Conservation (phyloP, 2,113 vertebrate species). For the Xenopus laevis region DNA sequence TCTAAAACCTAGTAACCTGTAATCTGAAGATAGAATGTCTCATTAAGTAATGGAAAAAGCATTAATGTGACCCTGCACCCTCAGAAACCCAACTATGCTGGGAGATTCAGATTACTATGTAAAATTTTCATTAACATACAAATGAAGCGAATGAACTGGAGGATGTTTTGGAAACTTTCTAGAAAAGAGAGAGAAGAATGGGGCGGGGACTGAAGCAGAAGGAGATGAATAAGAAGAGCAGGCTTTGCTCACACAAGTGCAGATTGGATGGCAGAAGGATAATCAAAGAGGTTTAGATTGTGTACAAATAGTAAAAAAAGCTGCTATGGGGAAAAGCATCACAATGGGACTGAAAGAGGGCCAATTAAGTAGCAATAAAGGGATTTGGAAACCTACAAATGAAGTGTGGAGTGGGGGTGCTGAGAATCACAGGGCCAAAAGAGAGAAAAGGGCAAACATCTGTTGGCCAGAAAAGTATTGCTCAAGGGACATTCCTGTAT, state of each 20-base stretch:
- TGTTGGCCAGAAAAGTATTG: not conserved
- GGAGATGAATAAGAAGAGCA: constrained; percentile 5
- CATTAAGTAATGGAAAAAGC: too few relatives aligned
- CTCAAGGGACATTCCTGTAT: not conserved
- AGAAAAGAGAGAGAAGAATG: not conserved
- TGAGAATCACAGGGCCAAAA: not conserved
- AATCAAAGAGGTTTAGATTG: constrained; percentile 10
- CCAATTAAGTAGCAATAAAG: constrained; percentile 5
- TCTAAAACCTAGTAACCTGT: too few relatives aligned
- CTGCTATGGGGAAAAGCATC: constrained; percentile 6
- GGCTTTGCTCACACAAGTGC: constrained; percentile 7
- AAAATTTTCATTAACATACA: constrained; percentile 5
- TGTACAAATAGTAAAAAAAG: constrained; percentile 3
- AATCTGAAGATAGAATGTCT: too few relatives aligned
- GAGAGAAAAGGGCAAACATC: constrained; percentile 1
- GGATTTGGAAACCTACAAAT: not conserved
- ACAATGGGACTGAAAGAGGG: constrained; percentile 24
- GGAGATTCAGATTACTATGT: not conserved
- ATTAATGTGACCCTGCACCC: too few relatives aligned
- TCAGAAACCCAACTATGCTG: not conserved
- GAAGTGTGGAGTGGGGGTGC: not conserved
- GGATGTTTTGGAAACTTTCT: not conserved
- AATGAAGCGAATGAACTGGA: not conserved
- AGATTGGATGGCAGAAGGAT: not conserved
- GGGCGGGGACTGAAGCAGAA: not conserved